Percentiles rank a stretch among this genome's conserved stretches.
Evolutionary conservation across 2,888 invertebrate genomes (phyloP).

Genomic region (Nowickia ferox): DNA sequence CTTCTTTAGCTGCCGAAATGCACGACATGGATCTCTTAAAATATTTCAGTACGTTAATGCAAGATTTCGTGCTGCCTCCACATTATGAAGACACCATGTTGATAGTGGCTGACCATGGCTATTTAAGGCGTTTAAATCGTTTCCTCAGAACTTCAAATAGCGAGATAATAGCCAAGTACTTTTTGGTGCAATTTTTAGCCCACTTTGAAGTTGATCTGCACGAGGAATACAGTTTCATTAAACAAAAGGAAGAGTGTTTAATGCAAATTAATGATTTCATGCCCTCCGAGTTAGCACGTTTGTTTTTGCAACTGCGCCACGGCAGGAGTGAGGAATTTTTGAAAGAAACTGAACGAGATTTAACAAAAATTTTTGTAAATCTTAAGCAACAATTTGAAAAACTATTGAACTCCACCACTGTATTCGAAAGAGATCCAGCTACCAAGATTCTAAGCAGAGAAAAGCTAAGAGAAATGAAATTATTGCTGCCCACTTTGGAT

Average conservation of each 20-base stretch:
- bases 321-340: slow-evolving; percentile 66
- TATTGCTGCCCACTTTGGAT: slow-evolving; percentile 74
- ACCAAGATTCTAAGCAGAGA: slow-evolving; percentile 75
- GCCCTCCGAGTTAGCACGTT: slow-evolving; percentile 75
- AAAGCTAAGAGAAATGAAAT: slow-evolving; percentile 77
- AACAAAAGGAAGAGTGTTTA: slow-evolving; percentile 76
- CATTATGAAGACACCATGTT: slow-evolving; percentile 72
- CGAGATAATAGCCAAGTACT: slow-evolving; percentile 76
- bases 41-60: slow-evolving; percentile 76
- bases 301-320: slow-evolving; percentile 75
- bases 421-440: slow-evolving; percentile 75
- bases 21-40: slow-evolving; percentile 74
- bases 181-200: slow-evolving; percentile 78
- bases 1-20: slow-evolving; percentile 72
- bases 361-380: slow-evolving; percentile 73
- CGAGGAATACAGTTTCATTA: slow-evolving; percentile 73
- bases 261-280: slow-evolving; percentile 75
- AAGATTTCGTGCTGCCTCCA: slow-evolving; percentile 46
- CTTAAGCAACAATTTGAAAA: slow-evolving; percentile 78
- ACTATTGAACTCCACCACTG: slow-evolving; percentile 74
- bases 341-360: slow-evolving; percentile 65
- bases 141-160: slow-evolving; percentile 71
- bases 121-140: slow-evolving; percentile 73
- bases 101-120: slow-evolving; percentile 76
- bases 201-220: slow-evolving; percentile 78